A percentile compares a stretch with the other conserved stretches of the same genome.
These are phyloP conservation scores for Lutjanus argentimaculatus DNA, from an alignment of 2,797 vertebrate genomes.

Conservation along the genomic window DNA sequence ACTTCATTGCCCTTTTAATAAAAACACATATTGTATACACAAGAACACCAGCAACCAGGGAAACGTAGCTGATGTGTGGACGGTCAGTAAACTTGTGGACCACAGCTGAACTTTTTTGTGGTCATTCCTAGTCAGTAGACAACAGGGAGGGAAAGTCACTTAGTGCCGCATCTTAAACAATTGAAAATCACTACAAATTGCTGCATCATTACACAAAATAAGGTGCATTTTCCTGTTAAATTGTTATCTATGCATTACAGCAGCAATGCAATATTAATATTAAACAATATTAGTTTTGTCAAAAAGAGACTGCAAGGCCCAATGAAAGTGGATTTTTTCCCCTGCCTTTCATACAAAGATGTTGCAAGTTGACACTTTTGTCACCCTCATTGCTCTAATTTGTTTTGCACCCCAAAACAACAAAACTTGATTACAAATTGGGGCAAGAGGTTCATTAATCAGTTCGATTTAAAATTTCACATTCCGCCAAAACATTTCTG, in stretches of 20 bases:
- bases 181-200: neutral
- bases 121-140: constrained; percentile 5
- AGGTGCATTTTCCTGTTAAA: constrained; percentile 24
- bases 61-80: constrained; percentile 7
- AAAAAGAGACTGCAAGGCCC: constrained; percentile 4
- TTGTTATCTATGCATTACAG: neutral
- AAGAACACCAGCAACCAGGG: neutral
- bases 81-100: neutral
- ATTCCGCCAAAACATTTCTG: neutral
- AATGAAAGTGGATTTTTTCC: neutral
- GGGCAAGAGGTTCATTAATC: neutral
- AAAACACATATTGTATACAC: constrained; percentile 32
- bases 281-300: neutral
- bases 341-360: neutral
- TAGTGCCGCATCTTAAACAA: neutral
- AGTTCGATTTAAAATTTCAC: neutral
- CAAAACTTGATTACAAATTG: neutral
- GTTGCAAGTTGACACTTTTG: neutral
- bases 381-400: neutral
- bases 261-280: neutral
- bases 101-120: neutral
- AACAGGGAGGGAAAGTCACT: neutral
- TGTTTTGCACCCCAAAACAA: neutral
- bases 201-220: constrained; percentile 3
- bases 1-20: constrained; percentile 24